Evolutionary conservation across 1,140 invertebrate genomes (phyloP).

Genomic region (roundworm (Caenorhabditis elegans)): WBcel235 BX284606.5:12217001-12217500

Average conservation of each 20-base stretch:
- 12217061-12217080: too few relatives aligned
- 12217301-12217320: not conserved
- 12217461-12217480: not conserved
- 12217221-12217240: too few relatives aligned
- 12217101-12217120: too few relatives aligned
- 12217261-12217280: not conserved
- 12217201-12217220: too few relatives aligned
- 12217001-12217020: too few relatives aligned
- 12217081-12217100: too few relatives aligned
- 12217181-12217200: too few relatives aligned
- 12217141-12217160: too few relatives aligned
- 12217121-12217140: too few relatives aligned
- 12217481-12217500: constrained; percentile 51
- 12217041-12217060: too few relatives aligned
- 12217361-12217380: not conserved
- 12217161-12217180: too few relatives aligned
- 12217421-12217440: constrained; percentile 16
- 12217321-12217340: not conserved
- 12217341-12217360: not conserved
- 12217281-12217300: not conserved
- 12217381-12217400: not conserved
- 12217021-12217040: too few relatives aligned
- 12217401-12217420: constrained; percentile 23
- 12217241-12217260: not conserved
- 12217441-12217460: not conserved